A percentile compares a stretch with the other conserved stretches of the same genome.
phyloP scores from a whole-genome alignment of 2,113 vertebrate genomes.

The Platysternon megacephalum region DNA sequence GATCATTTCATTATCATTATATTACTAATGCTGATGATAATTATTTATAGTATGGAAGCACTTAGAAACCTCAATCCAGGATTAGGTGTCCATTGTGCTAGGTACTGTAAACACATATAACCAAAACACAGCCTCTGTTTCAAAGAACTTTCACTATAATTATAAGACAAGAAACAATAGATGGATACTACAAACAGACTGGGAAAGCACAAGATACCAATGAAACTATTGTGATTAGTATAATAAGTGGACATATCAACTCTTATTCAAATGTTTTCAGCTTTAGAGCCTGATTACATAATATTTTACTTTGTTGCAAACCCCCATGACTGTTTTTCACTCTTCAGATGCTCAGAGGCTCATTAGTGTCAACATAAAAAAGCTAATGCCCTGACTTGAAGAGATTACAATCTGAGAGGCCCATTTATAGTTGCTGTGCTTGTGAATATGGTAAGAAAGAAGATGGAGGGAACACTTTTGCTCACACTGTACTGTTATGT shows the following conservation, averaged over 20 bases:
- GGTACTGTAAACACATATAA: not conserved
- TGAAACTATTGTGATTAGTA: not conserved
- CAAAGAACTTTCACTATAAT: not conserved
- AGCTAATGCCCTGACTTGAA: not conserved
- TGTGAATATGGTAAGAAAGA: not conserved
- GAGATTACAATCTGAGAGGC: not conserved
- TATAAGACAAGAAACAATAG: not conserved
- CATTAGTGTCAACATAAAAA: not conserved
- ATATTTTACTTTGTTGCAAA: not conserved
- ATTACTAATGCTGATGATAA: not conserved
- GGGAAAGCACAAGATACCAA: not conserved
- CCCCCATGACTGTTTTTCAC: not conserved
- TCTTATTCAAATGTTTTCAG: not conserved
- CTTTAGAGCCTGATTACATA: not conserved
- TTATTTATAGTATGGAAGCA: not conserved
- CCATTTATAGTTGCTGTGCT: too few relatives aligned
- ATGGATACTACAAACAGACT: not conserved
- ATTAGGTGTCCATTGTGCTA: not conserved
- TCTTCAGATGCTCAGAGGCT: not conserved
- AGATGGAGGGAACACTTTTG: not conserved
- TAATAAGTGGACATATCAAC: not conserved
- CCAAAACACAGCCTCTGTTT: not conserved
- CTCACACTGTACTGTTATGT: too few relatives aligned
- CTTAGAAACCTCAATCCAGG: not conserved
- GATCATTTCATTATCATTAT: fast-evolving